Evolutionary conservation across 37 sponge, comb jelly and placozoan genomes (phyloP).

Genomic region (Halisarca cf. caerulea): DNA sequence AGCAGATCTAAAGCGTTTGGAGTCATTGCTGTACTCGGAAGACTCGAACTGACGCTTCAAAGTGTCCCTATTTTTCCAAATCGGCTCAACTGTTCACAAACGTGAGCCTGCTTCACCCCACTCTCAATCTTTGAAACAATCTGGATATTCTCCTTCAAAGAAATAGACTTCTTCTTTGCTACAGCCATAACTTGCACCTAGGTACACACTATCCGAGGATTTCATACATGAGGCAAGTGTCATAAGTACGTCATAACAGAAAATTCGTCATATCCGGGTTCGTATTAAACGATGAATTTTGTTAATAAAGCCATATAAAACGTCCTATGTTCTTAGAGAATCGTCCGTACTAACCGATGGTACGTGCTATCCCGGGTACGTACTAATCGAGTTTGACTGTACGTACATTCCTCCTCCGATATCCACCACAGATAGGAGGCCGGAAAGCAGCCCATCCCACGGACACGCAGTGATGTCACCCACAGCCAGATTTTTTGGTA

Average conservation of each 20-base stretch:
- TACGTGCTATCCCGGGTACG: constrained; percentile 20
- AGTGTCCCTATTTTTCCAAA: constrained; percentile 9
- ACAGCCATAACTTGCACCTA: not conserved
- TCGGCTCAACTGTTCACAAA: not conserved
- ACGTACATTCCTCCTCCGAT: no score
- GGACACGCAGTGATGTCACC: no score
- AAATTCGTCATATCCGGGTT: constrained; percentile 7
- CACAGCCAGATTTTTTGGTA: no score
- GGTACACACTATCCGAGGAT: constrained; percentile 3
- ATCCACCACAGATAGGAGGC: no score
- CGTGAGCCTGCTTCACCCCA: not conserved
- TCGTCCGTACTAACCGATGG: constrained; percentile 28
- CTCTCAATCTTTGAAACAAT: constrained; percentile 29
- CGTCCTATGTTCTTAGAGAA: not conserved
- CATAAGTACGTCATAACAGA: constrained; percentile 27
- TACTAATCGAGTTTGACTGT: constrained; percentile 28
- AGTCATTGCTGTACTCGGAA: not conserved
- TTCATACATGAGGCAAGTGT: not conserved
- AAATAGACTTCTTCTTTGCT: constrained; percentile 11
- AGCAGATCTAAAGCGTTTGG: not conserved
- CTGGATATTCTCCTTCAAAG: constrained; percentile 8
- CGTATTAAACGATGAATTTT: constrained; percentile 17
- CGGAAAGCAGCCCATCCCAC: no score
- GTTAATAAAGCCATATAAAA: not conserved
- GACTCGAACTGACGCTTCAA: constrained; percentile 8